A percentile compares a stretch with the other conserved stretches of the same genome.
Evolutionary conservation across 2,113 vertebrate species (phyloP).

Genomic region (Lagopus muta): DNA sequence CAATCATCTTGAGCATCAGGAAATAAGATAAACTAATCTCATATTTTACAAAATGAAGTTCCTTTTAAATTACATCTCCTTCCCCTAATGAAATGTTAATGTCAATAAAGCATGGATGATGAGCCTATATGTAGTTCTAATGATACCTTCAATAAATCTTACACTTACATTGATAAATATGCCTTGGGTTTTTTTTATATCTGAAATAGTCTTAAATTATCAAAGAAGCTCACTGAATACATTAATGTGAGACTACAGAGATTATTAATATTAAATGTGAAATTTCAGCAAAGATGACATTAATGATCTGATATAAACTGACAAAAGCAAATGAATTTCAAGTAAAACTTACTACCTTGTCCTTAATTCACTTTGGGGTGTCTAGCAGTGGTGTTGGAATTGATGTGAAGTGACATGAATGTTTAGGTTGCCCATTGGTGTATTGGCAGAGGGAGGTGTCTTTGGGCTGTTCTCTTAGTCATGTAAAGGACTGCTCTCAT

Average conservation of each 20-base stretch:
- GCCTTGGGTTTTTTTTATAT: neutral
- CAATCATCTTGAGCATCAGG: neutral
- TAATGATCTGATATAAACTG: constrained; percentile 44
- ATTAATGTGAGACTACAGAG: neutral
- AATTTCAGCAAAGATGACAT: constrained; percentile 7
- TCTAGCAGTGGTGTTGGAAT: neutral
- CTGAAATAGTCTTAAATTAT: neutral
- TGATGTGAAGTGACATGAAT: neutral
- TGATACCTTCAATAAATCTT: neutral
- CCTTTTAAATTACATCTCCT: neutral
- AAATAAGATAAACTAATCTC: neutral
- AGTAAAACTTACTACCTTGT: constrained; percentile 24
- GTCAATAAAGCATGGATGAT: neutral
- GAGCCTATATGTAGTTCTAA: neutral
- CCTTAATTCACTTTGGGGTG: constrained; percentile 34
- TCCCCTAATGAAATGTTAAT: neutral
- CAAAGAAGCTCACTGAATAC: neutral
- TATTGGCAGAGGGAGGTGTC: neutral
- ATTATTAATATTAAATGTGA: constrained; percentile 52
- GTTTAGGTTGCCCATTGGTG: neutral
- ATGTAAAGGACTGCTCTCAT: neutral
- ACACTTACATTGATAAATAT: neutral
- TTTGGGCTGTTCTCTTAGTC: neutral
- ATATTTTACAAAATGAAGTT: neutral
- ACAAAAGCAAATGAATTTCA: constrained; percentile 44